These are phyloP conservation scores for Conomelus anceps DNA, from an alignment of 2,888 invertebrate species.

Conservation along the genomic window DNA sequence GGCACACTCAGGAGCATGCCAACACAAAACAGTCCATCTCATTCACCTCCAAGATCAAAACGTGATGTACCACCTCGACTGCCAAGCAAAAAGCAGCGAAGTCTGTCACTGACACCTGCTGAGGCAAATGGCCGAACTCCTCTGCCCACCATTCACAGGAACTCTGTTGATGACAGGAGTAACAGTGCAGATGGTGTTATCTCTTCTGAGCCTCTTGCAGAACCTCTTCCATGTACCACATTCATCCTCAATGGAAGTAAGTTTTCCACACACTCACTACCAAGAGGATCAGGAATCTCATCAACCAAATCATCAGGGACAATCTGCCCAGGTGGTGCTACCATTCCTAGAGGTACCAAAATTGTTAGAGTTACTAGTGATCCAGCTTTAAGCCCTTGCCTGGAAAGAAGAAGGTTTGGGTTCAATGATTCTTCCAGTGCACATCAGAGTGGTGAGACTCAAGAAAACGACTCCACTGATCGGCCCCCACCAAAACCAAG, in stretches of 20 bases:
- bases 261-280: constrained; percentile 54
- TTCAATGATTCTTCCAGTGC: constrained; percentile 14
- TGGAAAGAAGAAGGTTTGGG: constrained; percentile 52
- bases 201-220: constrained; percentile 39
- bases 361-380: constrained; percentile 56
- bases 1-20: constrained; percentile 37
- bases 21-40: constrained; percentile 46
- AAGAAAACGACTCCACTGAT: constrained; percentile 42
- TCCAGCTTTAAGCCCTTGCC: constrained; percentile 49
- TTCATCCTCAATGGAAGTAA: constrained; percentile 39
- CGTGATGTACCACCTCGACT: constrained; percentile 42
- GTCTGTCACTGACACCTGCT: constrained; percentile 68
- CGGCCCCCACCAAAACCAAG: constrained; percentile 42
- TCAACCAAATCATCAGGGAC: constrained; percentile 36
- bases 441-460: constrained; percentile 40
- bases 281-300: constrained; percentile 49
- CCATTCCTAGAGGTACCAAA: constrained; percentile 39
- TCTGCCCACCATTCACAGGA: constrained; percentile 21
- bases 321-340: constrained; percentile 38
- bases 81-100: constrained; percentile 58
- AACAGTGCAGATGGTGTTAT: constrained; percentile 66
- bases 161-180: constrained; percentile 50
- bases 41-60: constrained; percentile 51
- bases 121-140: constrained; percentile 45
- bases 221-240: constrained; percentile 19